phyloP scores from a whole-genome alignment of 2,888 invertebrate species.

The Phyllotreta cruciferae region DNA sequence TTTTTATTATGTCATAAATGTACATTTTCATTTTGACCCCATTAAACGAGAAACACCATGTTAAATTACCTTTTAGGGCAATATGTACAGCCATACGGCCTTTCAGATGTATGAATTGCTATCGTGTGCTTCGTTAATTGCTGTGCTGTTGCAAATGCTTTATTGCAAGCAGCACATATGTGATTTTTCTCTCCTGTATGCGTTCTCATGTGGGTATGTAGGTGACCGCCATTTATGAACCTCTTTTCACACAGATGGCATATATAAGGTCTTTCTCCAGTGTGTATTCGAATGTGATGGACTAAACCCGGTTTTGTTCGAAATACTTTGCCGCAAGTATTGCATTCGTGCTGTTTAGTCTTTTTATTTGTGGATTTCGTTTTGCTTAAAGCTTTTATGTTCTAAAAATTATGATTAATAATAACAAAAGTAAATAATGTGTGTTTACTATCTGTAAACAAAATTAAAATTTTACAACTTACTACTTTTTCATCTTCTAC shows the following conservation, averaged over 20 bases:
- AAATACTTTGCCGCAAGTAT: slow-evolving; percentile 59
- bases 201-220: slow-evolving; percentile 60
- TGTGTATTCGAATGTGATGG: slow-evolving; percentile 60
- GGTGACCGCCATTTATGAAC: slow-evolving; percentile 59
- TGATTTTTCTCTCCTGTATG: slow-evolving; percentile 61
- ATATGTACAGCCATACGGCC: slow-evolving; percentile 59
- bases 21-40: too few species aligned
- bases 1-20: too few species aligned
- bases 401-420: slow-evolving; percentile 2
- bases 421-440: not conserved
- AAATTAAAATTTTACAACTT: slow-evolving; percentile 38
- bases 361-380: slow-evolving; percentile 39
- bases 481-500: slow-evolving; percentile 29
- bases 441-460: not conserved
- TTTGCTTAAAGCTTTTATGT: slow-evolving; percentile 6
- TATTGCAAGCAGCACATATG: slow-evolving; percentile 58
- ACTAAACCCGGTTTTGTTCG: slow-evolving; percentile 57
- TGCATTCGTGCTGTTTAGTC: slow-evolving; percentile 57
- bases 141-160: slow-evolving; percentile 60
- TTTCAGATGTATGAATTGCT: slow-evolving; percentile 58
- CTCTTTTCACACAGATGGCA: slow-evolving; percentile 59
- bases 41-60: not conserved
- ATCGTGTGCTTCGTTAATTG: slow-evolving; percentile 60
- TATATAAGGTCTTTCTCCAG: slow-evolving; percentile 59
- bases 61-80: slow-evolving; percentile 53